Evolutionary conservation across 2,113 vertebrate genomes (phyloP).

Genomic region (Callithrix jacchus): DNA sequence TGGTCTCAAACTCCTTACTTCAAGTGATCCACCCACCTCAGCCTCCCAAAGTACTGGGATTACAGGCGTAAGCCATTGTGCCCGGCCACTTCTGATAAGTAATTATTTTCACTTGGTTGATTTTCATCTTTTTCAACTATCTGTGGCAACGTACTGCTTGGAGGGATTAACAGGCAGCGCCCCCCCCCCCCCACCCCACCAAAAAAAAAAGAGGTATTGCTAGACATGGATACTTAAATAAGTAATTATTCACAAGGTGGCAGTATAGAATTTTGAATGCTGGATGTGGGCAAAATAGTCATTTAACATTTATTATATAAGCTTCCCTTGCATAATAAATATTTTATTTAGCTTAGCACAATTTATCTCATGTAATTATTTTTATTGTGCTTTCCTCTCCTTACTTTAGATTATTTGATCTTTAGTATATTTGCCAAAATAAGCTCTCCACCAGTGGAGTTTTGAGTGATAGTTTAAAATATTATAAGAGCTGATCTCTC

Average conservation of each 20-base stretch:
- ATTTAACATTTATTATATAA: not conserved
- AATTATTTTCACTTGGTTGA: not conserved
- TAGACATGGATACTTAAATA: not conserved
- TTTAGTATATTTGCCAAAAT: conserved; percentile 26
- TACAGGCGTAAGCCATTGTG: too few species aligned
- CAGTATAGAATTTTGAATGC: not conserved
- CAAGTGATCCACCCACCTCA: too few species aligned
- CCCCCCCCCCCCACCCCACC: too few species aligned
- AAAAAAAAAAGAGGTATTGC: not conserved
- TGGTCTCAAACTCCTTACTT: too few species aligned
- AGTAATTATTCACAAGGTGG: not conserved
- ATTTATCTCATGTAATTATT: not conserved
- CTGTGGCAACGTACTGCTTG: not conserved
- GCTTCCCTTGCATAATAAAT: not conserved
- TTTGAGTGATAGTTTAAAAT: conserved; percentile 22
- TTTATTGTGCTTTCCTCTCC: not conserved
- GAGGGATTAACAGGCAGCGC: not conserved
- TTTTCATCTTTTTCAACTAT: not conserved
- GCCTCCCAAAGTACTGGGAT: too few species aligned
- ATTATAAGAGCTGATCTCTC: not conserved
- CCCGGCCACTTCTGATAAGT: not conserved
- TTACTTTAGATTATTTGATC: conserved; percentile 13
- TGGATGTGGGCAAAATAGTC: not conserved
- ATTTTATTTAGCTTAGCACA: not conserved
- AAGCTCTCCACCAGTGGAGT: not conserved